Evolutionary conservation across 1,140 invertebrate genomes (phyloP).

Genomic region (Choristoneura fumiferana): DNA sequence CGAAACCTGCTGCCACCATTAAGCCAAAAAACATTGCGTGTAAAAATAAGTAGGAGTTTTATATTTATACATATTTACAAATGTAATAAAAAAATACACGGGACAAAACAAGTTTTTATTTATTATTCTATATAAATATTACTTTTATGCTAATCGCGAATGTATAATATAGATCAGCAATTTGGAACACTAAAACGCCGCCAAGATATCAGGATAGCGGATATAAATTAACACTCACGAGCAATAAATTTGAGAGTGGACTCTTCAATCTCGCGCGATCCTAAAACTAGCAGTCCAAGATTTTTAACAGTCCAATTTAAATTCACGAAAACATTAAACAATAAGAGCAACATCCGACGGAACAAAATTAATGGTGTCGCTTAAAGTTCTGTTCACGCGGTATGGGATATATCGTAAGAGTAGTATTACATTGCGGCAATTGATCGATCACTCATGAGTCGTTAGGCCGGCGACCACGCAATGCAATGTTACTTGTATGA

Average conservation of each 20-base stretch:
- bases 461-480: too few species aligned
- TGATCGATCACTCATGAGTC: too few species aligned
- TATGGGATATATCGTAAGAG: background rate
- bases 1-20: background rate
- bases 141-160: too few species aligned
- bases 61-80: too few species aligned
- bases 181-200: background rate
- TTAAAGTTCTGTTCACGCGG: background rate
- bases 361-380: constrained; percentile 18
- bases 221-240: constrained; percentile 1
- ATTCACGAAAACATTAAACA: constrained; percentile 18
- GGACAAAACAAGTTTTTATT: too few species aligned
- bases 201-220: background rate
- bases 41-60: background rate
- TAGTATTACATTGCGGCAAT: too few species aligned
- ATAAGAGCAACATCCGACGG: background rate
- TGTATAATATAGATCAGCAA: too few species aligned
- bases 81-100: background rate
- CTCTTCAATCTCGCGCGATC: constrained; percentile 3
- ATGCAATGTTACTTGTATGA: too few species aligned
- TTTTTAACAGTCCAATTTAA: constrained; percentile 17
- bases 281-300: constrained; percentile 11
- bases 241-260: constrained; percentile 7
- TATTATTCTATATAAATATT: too few species aligned
- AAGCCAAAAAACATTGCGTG: constrained; percentile 5